Base-by-base conservation (phyloP, 2,797 vertebrate genomes). In the Propithecus perrieri region DNA sequence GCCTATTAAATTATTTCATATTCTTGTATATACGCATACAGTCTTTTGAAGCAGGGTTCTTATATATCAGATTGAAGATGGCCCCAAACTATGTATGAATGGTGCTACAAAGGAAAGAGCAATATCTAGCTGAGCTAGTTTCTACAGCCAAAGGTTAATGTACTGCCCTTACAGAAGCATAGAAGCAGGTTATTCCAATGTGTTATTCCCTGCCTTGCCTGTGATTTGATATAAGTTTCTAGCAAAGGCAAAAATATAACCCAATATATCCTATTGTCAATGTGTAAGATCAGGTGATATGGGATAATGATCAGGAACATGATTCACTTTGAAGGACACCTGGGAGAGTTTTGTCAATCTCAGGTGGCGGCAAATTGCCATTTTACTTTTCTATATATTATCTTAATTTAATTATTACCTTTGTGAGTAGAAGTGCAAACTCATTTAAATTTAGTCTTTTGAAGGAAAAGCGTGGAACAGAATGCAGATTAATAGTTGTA, bases 381-480 rank as follows among this genome's bases (percentile, higher is more conserved):
- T 85, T 95, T 91, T 97, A 89, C 7, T 48, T 94, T 93, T 85
- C 75, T 59, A 83, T 53, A 35, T 81, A 91, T 85, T 38, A 80
- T 26, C 63, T 95, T 91, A 80, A 93, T 92, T 91, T 94, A 96
- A 96, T 84, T 89, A 97, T 67, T 91, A 83, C 28, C 84, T 94
- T 89, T 85, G 75, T 87, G 59, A 96, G 74, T 41, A 91, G 35
- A 92, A 71, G 48, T 61, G 46, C 59, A 92, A 93, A 85, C 46
- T 33, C 67, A 89, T 78, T 97, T 95, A 93, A 89, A 96, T 81
- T 92, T 75, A 76, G 71, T 85, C 89, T 93, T 97, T 87, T 67
- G 84, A 96, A 80, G 96, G 71, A 91, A 75, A 10, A 93, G 53
- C 50, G 38, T 74, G 57, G 69, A 79, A 88, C 1, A 85, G 59